phyloP scores from a whole-genome alignment of 2,797 vertebrate genomes.

The Cossypha niveicapilla region DNA sequence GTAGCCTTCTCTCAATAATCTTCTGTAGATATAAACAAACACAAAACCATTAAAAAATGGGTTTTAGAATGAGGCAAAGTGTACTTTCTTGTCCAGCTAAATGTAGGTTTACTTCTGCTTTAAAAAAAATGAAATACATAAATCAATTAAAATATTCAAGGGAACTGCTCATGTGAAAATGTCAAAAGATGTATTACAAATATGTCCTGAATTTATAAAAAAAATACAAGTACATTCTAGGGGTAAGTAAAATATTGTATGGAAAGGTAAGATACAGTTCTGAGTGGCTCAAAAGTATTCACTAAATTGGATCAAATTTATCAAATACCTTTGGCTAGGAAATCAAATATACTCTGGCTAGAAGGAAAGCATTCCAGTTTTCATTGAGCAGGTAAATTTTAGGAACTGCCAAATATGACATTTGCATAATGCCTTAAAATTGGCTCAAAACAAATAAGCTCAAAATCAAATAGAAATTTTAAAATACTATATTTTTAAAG shows the following conservation, averaged over 20 bases:
- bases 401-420: not conserved
- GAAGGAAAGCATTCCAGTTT: fast-evolving
- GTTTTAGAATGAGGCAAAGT: not conserved
- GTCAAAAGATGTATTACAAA: fast-evolving
- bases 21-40: constrained; percentile 66
- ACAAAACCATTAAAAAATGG: not conserved
- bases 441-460: not conserved
- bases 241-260: not conserved
- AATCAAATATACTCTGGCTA: not conserved
- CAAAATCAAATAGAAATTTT: not conserved
- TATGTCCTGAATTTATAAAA: not conserved
- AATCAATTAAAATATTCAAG: not conserved
- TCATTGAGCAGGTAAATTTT: not conserved
- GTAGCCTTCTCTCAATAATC: constrained; percentile 84
- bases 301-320: not conserved
- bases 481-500: not conserved
- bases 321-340: not conserved
- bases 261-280: not conserved
- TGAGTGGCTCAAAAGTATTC: not conserved
- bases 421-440: not conserved
- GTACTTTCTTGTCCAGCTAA: not conserved
- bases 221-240: not conserved
- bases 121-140: not conserved
- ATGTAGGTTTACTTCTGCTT: not conserved
- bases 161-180: not conserved